Evolutionary conservation across 2,888 invertebrate species (phyloP).

Genomic region (Drosophila atripex): DNA sequence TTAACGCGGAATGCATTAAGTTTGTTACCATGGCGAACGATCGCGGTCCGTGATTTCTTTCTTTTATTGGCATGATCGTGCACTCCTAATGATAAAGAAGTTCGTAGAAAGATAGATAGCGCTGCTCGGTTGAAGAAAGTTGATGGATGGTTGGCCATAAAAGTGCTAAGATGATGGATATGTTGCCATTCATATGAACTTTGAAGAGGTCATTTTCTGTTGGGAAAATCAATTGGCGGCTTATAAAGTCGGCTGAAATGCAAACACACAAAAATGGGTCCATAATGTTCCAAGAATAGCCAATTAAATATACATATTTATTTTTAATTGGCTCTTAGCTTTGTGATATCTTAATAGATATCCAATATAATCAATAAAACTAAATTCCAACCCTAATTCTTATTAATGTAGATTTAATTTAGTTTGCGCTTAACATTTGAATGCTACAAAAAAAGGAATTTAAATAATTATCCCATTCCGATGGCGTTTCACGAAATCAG

Average conservation of each 20-base stretch:
- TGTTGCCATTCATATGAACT: conserved; percentile 10
- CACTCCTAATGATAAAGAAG: conserved; percentile 76
- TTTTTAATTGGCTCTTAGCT: not conserved
- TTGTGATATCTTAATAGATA: not conserved
- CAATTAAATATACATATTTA: not conserved
- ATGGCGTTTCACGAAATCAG: conserved; percentile 49
- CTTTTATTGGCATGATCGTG: conserved; percentile 78
- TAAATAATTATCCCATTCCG: conserved; percentile 67
- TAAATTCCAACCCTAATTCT: not conserved
- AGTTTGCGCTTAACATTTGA: conserved; percentile 13
- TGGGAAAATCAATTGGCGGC: not conserved
- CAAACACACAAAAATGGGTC: not conserved
- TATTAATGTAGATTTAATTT: not conserved
- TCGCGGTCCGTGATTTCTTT: conserved; percentile 42
- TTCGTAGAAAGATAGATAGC: conserved; percentile 62
- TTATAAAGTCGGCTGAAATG: not conserved
- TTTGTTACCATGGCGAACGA: conserved; percentile 73
- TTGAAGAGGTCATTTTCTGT: conserved; percentile 3
- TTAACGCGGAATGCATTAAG: conserved; percentile 81
- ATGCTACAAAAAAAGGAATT: conserved; percentile 37
- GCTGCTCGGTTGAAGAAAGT: conserved; percentile 27
- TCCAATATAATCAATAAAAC: not conserved
- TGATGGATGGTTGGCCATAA: conserved; percentile 24
- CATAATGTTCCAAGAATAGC: not conserved
- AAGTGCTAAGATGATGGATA: conserved; percentile 33